phyloP scores from a whole-genome alignment of 2,113 vertebrate species.

The Lepidothrix coronata region DNA sequence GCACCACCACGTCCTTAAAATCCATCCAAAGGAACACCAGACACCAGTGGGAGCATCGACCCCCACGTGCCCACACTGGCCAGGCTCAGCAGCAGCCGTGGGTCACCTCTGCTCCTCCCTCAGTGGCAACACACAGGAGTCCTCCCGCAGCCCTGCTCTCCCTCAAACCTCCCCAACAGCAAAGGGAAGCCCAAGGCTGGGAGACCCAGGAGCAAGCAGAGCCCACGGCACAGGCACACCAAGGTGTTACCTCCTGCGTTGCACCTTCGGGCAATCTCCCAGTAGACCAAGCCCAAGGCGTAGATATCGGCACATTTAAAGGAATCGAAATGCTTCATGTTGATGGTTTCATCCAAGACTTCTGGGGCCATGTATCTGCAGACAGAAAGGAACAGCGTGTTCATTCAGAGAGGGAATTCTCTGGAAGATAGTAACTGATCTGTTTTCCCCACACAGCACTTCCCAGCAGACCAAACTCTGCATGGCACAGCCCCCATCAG shows the following conservation, averaged over 20 bases:
- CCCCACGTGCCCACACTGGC: accelerated
- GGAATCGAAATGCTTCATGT: constrained; percentile 99
- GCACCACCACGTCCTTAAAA: background rate
- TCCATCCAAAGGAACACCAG: background rate
- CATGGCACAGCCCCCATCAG: background rate
- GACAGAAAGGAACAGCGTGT: background rate
- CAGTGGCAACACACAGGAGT: background rate
- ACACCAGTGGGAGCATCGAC: background rate
- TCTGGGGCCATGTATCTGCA: constrained; percentile 97
- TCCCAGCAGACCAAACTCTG: background rate
- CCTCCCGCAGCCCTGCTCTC: background rate
- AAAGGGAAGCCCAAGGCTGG: background rate
- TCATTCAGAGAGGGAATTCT: background rate
- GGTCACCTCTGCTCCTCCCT: background rate
- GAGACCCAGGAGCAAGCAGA: accelerated
- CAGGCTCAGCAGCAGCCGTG: accelerated
- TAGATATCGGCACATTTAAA: constrained; percentile 99
- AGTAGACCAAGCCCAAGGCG: constrained; percentile 93
- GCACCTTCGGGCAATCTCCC: constrained; percentile 96
- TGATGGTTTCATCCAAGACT: constrained; percentile 96
- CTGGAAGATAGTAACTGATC: accelerated
- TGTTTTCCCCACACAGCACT: background rate
- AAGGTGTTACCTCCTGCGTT: constrained; percentile 85
- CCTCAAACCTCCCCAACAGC: background rate
- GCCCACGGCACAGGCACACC: accelerated